phyloP scores from a whole-genome alignment of 2,113 vertebrate species.

The Cynopterus brachyotis region DNA sequence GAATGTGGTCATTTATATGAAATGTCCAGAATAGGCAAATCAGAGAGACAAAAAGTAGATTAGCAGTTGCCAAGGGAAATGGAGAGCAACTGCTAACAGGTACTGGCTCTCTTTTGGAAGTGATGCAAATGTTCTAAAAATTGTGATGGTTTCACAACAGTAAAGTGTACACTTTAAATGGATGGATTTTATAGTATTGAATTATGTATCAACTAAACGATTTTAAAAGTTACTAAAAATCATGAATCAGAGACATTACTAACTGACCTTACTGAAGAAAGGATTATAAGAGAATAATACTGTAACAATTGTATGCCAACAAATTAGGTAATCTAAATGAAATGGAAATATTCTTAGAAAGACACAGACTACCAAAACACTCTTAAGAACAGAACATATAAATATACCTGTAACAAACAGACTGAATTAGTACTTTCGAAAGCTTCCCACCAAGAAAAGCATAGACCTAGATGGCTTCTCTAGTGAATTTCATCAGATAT shows the following conservation, averaged over 20 bases:
- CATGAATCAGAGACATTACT: neutral
- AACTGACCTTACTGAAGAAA: conserved; percentile 3
- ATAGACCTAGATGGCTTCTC: neutral
- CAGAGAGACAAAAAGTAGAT: neutral
- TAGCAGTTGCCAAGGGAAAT: neutral
- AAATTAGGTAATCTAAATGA: neutral
- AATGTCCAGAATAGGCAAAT: neutral
- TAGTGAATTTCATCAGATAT: neutral
- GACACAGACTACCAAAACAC: neutral
- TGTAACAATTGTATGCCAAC: neutral
- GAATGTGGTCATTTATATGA: neutral
- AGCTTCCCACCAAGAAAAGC: neutral
- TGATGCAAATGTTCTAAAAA: neutral
- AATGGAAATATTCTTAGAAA: neutral
- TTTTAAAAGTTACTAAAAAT: neutral
- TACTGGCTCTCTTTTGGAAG: neutral
- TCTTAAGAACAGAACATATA: neutral
- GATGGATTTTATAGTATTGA: neutral
- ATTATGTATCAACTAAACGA: neutral
- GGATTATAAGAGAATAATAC: neutral
- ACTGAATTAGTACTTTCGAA: neutral
- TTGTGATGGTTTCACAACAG: neutral
- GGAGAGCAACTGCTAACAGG: neutral
- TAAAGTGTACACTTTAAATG: neutral
- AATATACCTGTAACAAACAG: neutral